Evolutionary conservation across 2,113 vertebrate genomes (phyloP).

Genomic region (Cryptomyrus ogoouensis): DNA sequence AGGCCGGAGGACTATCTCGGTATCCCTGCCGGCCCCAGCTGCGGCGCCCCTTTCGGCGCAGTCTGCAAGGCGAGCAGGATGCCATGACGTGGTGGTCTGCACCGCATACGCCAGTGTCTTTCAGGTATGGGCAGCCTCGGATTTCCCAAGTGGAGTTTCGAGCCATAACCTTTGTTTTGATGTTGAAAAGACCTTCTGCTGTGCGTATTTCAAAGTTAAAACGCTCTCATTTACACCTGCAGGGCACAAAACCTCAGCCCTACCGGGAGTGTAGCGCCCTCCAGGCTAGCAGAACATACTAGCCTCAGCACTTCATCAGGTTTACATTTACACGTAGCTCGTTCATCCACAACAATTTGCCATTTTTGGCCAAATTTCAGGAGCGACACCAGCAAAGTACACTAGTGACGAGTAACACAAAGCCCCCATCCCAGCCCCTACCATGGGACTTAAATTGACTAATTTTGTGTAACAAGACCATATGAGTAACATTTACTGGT

Average conservation of each 20-base stretch:
- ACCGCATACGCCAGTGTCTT: neutral
- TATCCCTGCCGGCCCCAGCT: conserved; percentile 50
- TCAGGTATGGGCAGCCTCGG: neutral
- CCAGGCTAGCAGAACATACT: neutral
- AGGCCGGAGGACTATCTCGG: conserved; percentile 71
- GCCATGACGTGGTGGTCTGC: conserved; percentile 26
- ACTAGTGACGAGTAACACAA: neutral
- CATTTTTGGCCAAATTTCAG: neutral
- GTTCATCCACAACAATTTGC: neutral
- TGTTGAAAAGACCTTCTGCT: neutral
- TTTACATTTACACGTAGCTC: neutral
- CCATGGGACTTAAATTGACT: neutral
- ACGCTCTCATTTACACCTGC: neutral
- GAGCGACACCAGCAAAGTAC: neutral
- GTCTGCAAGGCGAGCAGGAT: conserved; percentile 42
- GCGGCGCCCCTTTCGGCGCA: conserved; percentile 42
- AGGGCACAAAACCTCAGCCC: neutral
- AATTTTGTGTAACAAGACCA: neutral
- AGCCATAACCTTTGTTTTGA: neutral
- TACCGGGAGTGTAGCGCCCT: neutral
- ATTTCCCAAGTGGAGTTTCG: neutral
- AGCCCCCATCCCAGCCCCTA: neutral
- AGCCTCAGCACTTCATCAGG: neutral
- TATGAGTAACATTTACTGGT: neutral
- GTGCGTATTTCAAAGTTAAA: neutral